These are phyloP conservation scores for Catostylus mosaicus DNA, from an alignment of 30 jellyfish, hydroid and myxozoan genomes.

Conservation along the genomic window DNA sequence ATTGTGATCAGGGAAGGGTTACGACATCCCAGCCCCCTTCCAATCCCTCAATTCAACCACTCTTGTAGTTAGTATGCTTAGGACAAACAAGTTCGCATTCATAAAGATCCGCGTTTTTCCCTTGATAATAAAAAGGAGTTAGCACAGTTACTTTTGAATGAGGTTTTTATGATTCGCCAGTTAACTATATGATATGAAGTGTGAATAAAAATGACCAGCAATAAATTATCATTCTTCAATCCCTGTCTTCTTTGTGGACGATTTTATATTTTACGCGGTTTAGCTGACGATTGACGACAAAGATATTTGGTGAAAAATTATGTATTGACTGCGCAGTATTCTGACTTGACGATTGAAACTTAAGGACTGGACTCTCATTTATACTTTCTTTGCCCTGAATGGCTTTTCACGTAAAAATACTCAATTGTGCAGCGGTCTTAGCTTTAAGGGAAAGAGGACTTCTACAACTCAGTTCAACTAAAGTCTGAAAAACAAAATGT, in stretches of 20 bases:
- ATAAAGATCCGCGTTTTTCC: no score
- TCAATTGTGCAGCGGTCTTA: no score
- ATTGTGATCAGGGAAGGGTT: no score
- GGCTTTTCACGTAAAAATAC: no score
- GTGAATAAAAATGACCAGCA: background rate
- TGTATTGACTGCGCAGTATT: background rate
- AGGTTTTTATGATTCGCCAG: slow-evolving; percentile 42
- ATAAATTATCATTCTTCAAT: background rate
- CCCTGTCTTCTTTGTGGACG: slow-evolving; percentile 21
- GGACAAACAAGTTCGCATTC: no score
- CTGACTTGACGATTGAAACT: slow-evolving; percentile 18
- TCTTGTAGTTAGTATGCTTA: no score
- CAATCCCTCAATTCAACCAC: no score
- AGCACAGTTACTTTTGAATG: slow-evolving; percentile 37
- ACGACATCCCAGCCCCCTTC: no score
- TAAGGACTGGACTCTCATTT: slow-evolving; percentile 12
- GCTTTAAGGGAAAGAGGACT: no score
- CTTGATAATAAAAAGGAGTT: background rate
- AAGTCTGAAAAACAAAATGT: no score
- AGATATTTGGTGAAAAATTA: background rate
- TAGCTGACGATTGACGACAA: slow-evolving; percentile 6
- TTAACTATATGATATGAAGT: slow-evolving; percentile 18
- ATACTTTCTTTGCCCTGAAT: no score
- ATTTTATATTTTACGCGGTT: slow-evolving; percentile 35
- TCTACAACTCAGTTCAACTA: no score